A percentile compares a stretch with the other conserved stretches of the same genome.
Evolutionary conservation across 2,888 invertebrate genomes (phyloP).

Genomic region (Lasioglossum figueresi): DNA sequence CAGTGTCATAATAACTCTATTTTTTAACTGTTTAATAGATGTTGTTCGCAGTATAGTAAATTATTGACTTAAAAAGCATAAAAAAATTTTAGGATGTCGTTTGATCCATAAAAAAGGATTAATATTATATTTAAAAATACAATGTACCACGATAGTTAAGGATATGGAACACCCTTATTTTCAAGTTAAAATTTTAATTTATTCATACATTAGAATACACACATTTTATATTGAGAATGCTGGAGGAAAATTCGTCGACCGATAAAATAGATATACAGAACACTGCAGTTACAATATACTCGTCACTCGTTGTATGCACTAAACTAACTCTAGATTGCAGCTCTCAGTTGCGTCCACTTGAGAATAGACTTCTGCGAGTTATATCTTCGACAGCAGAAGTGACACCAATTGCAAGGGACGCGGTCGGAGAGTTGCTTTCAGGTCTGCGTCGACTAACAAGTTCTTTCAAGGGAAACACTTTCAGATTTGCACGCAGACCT

Average conservation of each 20-base stretch:
- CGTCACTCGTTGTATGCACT: not conserved
- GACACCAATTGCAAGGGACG: not conserved
- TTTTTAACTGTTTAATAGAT: not conserved
- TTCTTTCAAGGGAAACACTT: conserved; percentile 4
- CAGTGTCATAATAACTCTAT: not conserved
- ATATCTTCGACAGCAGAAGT: conserved; percentile 6
- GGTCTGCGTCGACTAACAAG: conserved; percentile 5
- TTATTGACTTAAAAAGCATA: not conserved
- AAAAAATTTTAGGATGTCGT: not conserved
- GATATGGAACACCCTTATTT: too few species aligned
- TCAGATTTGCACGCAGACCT: not conserved
- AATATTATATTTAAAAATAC: not conserved
- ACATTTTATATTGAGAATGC: not conserved
- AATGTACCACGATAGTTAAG: not conserved
- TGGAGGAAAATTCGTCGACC: not conserved
- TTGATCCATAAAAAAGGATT: not conserved
- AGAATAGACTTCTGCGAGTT: not conserved
- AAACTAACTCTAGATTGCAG: not conserved
- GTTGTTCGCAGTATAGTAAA: too few species aligned
- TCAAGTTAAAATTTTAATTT: not conserved
- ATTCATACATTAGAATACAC: not conserved
- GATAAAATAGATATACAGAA: not conserved
- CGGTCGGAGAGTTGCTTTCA: not conserved
- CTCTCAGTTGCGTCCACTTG: not conserved
- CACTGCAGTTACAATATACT: not conserved